Conservation (phyloP, 2,797 vertebrate species). For the Telmatherina bonti region DNA sequence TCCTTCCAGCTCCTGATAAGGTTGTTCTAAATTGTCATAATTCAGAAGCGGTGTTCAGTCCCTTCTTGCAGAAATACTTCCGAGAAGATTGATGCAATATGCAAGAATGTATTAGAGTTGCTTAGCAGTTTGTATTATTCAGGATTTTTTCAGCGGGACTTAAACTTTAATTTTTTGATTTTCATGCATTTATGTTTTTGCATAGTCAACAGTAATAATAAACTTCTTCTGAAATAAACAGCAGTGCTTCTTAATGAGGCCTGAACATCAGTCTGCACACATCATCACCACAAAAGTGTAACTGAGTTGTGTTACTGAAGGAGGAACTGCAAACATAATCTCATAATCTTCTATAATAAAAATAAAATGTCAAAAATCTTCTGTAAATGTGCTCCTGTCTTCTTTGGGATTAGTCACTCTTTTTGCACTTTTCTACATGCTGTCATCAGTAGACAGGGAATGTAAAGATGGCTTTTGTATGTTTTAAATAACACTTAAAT, state of each 20-base stretch:
- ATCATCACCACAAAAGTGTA: not conserved
- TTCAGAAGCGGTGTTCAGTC: too few relatives aligned
- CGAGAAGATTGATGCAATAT: too few relatives aligned
- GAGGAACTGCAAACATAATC: conserved; percentile 25
- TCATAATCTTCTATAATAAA: conserved; percentile 20
- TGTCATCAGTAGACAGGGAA: not conserved
- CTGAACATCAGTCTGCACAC: not conserved
- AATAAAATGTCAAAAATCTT: not conserved
- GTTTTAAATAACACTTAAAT: not conserved
- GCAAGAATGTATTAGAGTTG: too few relatives aligned
- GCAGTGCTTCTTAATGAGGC: not conserved
- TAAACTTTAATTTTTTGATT: conserved; percentile 1
- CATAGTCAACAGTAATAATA: conserved; percentile 13
- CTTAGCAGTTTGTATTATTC: not conserved
- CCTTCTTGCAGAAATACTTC: too few relatives aligned
- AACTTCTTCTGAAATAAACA: conserved; percentile 15
- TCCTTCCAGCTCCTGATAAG: too few relatives aligned
- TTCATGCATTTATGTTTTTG: not conserved
- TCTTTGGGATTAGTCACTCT: not conserved
- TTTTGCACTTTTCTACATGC: not conserved
- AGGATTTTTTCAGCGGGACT: not conserved
- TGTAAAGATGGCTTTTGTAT: not conserved
- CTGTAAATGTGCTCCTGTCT: not conserved
- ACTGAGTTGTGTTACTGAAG: conserved; percentile 11
- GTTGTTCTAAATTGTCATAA: too few relatives aligned